These are phyloP conservation scores for Lochmaea crataegi DNA, from an alignment of 2,888 invertebrate species.

Conservation along the genomic window DNA sequence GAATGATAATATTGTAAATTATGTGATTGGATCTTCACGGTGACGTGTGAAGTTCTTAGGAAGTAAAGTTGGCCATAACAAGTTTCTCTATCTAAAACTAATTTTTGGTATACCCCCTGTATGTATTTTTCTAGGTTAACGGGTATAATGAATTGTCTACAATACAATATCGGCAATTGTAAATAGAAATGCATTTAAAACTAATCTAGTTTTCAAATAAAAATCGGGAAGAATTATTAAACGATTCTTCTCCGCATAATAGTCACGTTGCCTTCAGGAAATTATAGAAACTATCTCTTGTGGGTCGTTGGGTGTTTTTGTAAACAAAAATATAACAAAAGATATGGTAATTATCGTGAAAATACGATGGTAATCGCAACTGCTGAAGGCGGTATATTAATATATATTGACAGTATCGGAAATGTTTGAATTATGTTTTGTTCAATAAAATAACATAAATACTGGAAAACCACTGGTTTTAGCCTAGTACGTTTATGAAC, in stretches of 20 bases:
- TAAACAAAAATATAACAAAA: constrained; percentile 28
- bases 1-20: too few relatives aligned
- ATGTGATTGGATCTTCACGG: too few relatives aligned
- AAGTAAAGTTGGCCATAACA: too few relatives aligned
- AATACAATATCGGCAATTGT: constrained; percentile 2
- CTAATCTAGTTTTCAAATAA: constrained; percentile 31
- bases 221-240: constrained; percentile 56
- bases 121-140: not conserved
- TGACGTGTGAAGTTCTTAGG: too few relatives aligned
- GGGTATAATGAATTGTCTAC: not conserved
- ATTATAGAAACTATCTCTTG: constrained; percentile 21
- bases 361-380: constrained; percentile 25
- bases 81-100: not conserved
- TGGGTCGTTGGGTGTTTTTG: constrained; percentile 30
- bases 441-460: not conserved
- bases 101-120: not conserved
- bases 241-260: constrained; percentile 55
- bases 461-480: too few relatives aligned
- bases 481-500: too few relatives aligned
- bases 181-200: not conserved
- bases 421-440: constrained; percentile 8
- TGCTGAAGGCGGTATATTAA: constrained; percentile 28
- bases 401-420: constrained; percentile 20
- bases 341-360: constrained; percentile 29
- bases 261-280: constrained; percentile 18